Evolutionary conservation across 2,797 vertebrate genomes (phyloP).

Genomic region (Microhierax caerulescens): DNA sequence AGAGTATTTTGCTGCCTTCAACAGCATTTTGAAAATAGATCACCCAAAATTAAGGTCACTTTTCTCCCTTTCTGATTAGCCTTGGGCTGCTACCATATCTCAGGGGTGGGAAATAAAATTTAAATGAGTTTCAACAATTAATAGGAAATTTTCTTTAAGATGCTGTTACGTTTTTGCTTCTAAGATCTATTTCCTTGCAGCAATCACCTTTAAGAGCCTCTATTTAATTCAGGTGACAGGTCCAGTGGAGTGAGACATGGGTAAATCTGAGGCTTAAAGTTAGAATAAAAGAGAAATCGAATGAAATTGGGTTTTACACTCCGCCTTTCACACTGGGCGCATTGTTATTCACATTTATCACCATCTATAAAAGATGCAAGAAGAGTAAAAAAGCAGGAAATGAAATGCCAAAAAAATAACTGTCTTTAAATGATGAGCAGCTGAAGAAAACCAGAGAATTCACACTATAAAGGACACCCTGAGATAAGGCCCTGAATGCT

Average conservation of each 20-base stretch:
- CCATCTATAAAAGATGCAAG: slow-evolving; percentile 61
- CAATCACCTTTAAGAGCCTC: slow-evolving; percentile 45
- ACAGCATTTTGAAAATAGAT: slow-evolving; percentile 62
- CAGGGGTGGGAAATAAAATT: slow-evolving; percentile 58
- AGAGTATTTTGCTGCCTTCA: slow-evolving; percentile 26
- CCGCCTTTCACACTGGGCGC: not conserved
- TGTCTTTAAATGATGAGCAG: slow-evolving; percentile 50
- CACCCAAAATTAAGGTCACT: slow-evolving; percentile 61
- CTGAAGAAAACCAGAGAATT: slow-evolving; percentile 31
- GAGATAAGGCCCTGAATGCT: not conserved
- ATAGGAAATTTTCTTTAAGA: slow-evolving; percentile 56
- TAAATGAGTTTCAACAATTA: slow-evolving; percentile 50
- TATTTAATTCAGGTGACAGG: slow-evolving; percentile 60
- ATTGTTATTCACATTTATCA: slow-evolving; percentile 67
- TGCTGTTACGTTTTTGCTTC: not conserved
- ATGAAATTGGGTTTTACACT: slow-evolving; percentile 53
- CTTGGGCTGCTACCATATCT: slow-evolving; percentile 4
- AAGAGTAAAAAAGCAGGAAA: slow-evolving; percentile 47
- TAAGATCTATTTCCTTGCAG: slow-evolving; percentile 40
- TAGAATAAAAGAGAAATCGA: slow-evolving; percentile 28
- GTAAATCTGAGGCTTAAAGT: slow-evolving; percentile 46
- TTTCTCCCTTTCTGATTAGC: slow-evolving; percentile 38
- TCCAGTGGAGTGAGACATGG: slow-evolving; percentile 34
- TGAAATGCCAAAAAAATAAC: slow-evolving; percentile 63
- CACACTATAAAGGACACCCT: slow-evolving; percentile 17